A percentile compares a stretch with the other conserved stretches of the same genome.
Evolutionary conservation across 2,888 invertebrate species (phyloP).

Genomic region (Metalampra italica): DNA sequence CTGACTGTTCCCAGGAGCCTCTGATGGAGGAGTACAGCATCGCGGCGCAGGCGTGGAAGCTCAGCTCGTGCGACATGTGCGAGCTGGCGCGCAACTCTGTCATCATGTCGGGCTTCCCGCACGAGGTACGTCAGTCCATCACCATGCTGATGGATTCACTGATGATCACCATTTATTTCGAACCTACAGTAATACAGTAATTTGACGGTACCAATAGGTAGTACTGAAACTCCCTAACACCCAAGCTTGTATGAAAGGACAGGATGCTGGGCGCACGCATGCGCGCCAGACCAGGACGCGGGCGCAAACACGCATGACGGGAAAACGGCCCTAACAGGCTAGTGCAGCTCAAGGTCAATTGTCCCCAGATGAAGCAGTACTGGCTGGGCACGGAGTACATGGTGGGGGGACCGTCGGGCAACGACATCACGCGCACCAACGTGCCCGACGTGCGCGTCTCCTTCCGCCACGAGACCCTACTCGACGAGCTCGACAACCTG

Average conservation of each 20-base stretch:
- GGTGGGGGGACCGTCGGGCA: conserved; percentile 96
- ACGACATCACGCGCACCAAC: conserved; percentile 98
- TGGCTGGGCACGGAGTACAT: conserved; percentile 98
- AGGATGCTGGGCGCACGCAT: too few relatives aligned
- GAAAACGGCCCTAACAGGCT: too few relatives aligned
- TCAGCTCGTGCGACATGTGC: conserved; percentile 99
- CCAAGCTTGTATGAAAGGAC: too few relatives aligned
- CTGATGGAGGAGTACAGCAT: conserved; percentile 99
- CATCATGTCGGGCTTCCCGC: conserved; percentile 97
- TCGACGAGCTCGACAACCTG: conserved; percentile 32
- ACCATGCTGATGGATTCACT: too few relatives aligned
- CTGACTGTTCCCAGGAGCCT: conserved; percentile 84
- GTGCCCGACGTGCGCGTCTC: conserved; percentile 98
- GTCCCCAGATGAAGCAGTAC: conserved; percentile 92
- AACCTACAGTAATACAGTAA: too few relatives aligned
- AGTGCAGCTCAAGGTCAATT: too few relatives aligned
- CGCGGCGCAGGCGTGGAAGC: conserved; percentile 99
- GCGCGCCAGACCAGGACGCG: too few relatives aligned
- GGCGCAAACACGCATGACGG: too few relatives aligned
- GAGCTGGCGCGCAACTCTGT: conserved; percentile 98
- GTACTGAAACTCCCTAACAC: too few relatives aligned
- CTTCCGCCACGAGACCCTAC: conserved; percentile 90
- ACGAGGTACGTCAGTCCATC: conserved; percentile 85
- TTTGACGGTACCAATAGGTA: too few relatives aligned
- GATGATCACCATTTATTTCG: too few relatives aligned